phyloP scores from a whole-genome alignment of 2,888 invertebrate genomes.

The Tipula unca region DNA sequence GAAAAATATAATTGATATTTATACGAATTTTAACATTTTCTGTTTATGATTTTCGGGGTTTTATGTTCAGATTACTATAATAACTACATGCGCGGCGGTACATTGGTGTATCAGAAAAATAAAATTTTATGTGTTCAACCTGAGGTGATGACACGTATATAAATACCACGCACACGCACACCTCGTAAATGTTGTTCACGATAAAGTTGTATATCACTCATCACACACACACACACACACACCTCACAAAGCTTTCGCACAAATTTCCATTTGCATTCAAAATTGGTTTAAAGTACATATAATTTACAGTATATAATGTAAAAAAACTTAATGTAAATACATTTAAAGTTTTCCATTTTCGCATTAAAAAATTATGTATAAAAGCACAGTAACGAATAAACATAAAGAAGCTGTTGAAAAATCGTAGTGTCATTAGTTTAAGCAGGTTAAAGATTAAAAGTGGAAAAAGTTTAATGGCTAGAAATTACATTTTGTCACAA shows the following conservation, averaged over 20 bases:
- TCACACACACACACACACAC: neutral
- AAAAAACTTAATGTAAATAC: neutral
- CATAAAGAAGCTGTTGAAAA: neutral
- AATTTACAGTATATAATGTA: neutral
- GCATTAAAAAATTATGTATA: neutral
- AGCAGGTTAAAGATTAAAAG: conserved; percentile 8
- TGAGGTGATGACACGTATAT: neutral
- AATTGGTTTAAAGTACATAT: neutral
- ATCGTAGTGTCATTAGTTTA: neutral
- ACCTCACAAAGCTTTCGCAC: neutral
- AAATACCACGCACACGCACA: too few relatives aligned
- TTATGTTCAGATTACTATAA: neutral
- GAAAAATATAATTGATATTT: neutral
- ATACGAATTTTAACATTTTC: neutral
- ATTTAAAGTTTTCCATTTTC: neutral
- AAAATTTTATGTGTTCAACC: neutral
- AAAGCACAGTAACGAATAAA: neutral
- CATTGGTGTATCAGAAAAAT: neutral
- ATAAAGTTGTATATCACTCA: neutral
- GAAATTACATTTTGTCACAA: neutral
- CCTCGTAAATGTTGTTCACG: neutral
- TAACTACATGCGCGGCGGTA: neutral
- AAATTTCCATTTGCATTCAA: neutral
- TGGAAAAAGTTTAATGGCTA: neutral
- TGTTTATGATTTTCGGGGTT: neutral